Percentiles rank a stretch among this genome's conserved stretches.
These are phyloP conservation scores for Xylocopa sonorina DNA, from an alignment of 1,140 invertebrate species.

Conservation along the genomic window DNA sequence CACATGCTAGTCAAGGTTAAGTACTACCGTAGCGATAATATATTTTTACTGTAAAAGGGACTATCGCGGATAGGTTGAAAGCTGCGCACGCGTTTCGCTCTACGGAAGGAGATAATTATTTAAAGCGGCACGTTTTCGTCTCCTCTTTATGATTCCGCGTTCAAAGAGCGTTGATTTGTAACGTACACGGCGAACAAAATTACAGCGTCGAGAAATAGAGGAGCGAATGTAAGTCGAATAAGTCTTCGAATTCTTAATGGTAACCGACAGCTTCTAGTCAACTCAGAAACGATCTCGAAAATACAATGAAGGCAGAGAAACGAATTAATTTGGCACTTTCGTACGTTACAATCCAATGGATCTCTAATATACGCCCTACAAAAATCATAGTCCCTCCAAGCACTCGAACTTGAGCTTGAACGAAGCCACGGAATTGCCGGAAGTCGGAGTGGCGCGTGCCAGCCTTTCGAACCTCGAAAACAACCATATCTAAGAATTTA, in stretches of 20 bases:
- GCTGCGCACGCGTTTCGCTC: constrained; percentile 43
- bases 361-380: neutral
- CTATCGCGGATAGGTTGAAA: constrained; percentile 53
- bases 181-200: neutral
- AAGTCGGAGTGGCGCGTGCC: constrained; percentile 54
- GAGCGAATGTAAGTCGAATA: neutral
- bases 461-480: constrained; percentile 61
- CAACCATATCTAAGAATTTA: constrained; percentile 74
- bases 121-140: neutral
- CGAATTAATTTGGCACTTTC: neutral
- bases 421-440: neutral
- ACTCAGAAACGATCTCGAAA: neutral
- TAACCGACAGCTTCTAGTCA: constrained; percentile 10
- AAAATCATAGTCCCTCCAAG: constrained; percentile 12
- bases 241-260: neutral
- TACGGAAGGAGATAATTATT: constrained; percentile 15
- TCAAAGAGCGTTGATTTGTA: neutral
- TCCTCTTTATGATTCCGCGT: neutral
- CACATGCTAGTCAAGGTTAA: constrained; percentile 75
- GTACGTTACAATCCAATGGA: neutral
- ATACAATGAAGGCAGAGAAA: neutral
- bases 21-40: constrained; percentile 73
- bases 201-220: neutral
- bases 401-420: constrained; percentile 12
- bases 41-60: constrained; percentile 74